Evolutionary conservation across 2,113 vertebrate genomes (phyloP), one percentile per base, ranked within the genome.

Genomic region (Chlamydotis undulata): DNA sequence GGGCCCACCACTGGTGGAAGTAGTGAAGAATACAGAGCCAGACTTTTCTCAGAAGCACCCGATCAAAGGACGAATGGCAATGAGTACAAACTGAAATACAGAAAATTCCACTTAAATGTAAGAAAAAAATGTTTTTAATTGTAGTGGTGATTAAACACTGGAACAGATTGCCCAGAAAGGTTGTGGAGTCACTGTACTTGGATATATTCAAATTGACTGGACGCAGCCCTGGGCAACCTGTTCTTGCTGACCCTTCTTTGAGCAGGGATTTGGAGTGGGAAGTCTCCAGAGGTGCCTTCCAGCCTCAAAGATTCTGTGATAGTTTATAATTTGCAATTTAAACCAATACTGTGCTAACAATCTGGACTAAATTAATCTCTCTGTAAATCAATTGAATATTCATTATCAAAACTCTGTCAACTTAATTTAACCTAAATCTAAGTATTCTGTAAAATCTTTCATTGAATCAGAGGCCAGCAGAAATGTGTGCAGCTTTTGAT

Each of bases 301-400:
- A 95, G 56, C 76, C 31, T 94, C 65, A 89, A 63, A 29, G 56
- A 81, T 63, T 86, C 86, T 93, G 55, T 90, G 80, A 90, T 92
- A 92, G 87, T 89, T 56, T 88, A 0, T 89, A 33, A 69, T 73
- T 93, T 91, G 22, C 57, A 76, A 61, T 92, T 94, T 91, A 93
- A 92, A 82, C 53, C 83, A 84, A 76, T 67, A 53, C 25, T 83
- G 22, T 89, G 47, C 49, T 92, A 91, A 84, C 86, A 87, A 52
- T 94, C 74, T 87, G 56, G 39, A 78, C 69, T 75, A 81, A 89
- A 94, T 94, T 83, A 90, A 94, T 96, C 60, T 92, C 47, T 89
- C 60, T 87, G 56, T 94, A 92, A 95, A 92, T 94, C 74, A 70
- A 84, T 57, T 74, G 63, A 91, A 74, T 93, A 90, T 92, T 89